Evolutionary conservation across 2,888 invertebrate genomes (phyloP).

Genomic region (Digitonthophagus gazella): DNA sequence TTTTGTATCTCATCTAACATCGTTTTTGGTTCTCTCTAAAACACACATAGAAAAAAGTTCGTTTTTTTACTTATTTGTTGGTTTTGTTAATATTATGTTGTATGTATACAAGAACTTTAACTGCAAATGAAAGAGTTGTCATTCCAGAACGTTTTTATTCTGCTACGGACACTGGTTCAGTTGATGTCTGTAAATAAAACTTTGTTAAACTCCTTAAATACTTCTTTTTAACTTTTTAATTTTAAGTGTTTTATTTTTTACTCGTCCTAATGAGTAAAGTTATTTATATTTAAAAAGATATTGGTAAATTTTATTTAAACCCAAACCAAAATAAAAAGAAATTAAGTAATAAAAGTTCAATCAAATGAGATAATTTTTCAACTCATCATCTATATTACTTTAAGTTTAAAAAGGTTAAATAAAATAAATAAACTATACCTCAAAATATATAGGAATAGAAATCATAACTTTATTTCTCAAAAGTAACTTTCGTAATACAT

Average conservation of each 20-base stretch:
- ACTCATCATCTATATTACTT: not conserved
- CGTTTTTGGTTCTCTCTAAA: conserved; percentile 40
- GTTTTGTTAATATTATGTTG: too few relatives aligned
- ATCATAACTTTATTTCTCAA: not conserved
- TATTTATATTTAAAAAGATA: too few relatives aligned
- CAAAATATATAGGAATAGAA: not conserved
- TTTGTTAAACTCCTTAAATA: too few relatives aligned
- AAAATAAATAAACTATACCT: not conserved
- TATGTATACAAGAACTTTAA: conserved; percentile 19
- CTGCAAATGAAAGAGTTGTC: too few relatives aligned
- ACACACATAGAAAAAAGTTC: conserved; percentile 43
- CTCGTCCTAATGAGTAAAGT: too few relatives aligned
- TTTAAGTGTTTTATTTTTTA: too few relatives aligned
- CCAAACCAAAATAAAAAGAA: not conserved
- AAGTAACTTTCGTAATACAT: not conserved
- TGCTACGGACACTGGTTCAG: conserved; percentile 40
- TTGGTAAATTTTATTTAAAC: too few relatives aligned
- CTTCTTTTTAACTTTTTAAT: too few relatives aligned
- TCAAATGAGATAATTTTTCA: not conserved
- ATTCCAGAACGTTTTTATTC: conserved; percentile 40
- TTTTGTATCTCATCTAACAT: conserved; percentile 28
- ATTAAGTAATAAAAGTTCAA: not conserved
- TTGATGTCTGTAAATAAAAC: conserved; percentile 37
- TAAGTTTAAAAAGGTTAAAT: not conserved
- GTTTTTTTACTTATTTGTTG: too few relatives aligned